These are phyloP conservation scores for Pollenia angustigena DNA, from an alignment of 2,888 invertebrate genomes.

Conservation along the genomic window DNA sequence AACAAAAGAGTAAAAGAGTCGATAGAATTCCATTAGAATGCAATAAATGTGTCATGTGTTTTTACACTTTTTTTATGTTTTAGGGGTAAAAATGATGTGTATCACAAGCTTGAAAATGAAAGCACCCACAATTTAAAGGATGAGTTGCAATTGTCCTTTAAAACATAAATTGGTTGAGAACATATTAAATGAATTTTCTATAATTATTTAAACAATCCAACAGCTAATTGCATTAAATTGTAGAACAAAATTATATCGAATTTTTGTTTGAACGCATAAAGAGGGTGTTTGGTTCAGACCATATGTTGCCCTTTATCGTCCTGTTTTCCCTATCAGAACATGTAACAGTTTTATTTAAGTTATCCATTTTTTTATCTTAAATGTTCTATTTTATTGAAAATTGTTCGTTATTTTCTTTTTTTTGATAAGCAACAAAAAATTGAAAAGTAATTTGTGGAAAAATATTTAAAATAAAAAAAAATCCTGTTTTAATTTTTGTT, in stretches of 20 bases:
- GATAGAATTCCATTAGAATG: not conserved
- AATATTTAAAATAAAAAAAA: not conserved
- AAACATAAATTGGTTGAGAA: not conserved
- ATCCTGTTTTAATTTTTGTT: not conserved
- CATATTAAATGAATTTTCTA: not conserved
- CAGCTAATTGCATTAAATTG: slow-evolving; percentile 40
- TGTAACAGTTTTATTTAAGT: slow-evolving; percentile 24
- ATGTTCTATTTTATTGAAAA: slow-evolving; percentile 21
- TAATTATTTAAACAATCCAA: slow-evolving; percentile 27
- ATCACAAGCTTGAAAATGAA: slow-evolving; percentile 13
- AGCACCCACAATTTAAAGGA: slow-evolving; percentile 50
- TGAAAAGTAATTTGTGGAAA: not conserved
- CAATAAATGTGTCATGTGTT: slow-evolving; percentile 46
- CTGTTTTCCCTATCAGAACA: not conserved
- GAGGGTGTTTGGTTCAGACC: slow-evolving; percentile 9
- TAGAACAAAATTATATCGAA: not conserved
- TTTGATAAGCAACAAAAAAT: not conserved
- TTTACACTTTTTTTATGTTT: not conserved
- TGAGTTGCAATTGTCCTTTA: slow-evolving; percentile 4
- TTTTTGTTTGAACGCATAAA: not conserved
- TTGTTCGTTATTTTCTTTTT: not conserved
- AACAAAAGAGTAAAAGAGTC: slow-evolving; percentile 2
- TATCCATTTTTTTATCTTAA: slow-evolving; percentile 32
- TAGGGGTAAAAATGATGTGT: slow-evolving; percentile 14
- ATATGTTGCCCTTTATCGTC: slow-evolving; percentile 9